A percentile compares a stretch with the other conserved stretches of the same genome.
Evolutionary conservation across 2,113 vertebrate species (phyloP).

Genomic region (Cygnus atratus): DNA sequence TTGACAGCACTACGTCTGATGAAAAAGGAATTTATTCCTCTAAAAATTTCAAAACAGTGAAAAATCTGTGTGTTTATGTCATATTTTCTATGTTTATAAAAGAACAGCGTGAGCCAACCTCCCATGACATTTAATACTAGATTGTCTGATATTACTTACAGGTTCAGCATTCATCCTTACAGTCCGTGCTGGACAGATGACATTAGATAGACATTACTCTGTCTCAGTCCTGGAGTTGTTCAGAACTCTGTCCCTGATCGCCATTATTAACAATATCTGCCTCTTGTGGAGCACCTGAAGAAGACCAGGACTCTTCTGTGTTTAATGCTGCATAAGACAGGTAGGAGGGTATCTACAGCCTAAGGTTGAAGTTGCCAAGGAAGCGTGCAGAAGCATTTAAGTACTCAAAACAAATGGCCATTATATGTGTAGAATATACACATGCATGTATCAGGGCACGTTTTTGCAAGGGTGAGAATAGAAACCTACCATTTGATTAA

Average conservation of each 20-base stretch:
- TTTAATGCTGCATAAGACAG: not conserved
- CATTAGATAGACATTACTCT: not conserved
- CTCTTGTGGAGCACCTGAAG: not conserved
- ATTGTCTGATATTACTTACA: not conserved
- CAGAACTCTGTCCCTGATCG: not conserved
- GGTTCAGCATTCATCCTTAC: not conserved
- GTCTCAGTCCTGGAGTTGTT: not conserved
- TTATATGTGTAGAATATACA: not conserved
- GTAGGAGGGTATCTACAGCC: not conserved
- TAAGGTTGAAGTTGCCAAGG: not conserved
- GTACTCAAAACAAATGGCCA: not conserved
- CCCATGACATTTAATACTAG: not conserved
- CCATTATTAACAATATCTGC: too few relatives aligned
- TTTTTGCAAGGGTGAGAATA: not conserved
- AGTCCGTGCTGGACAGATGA: fast-evolving
- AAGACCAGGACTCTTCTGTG: not conserved
- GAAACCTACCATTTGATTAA: not conserved
- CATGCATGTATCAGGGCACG: fast-evolving
- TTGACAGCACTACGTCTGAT: not conserved
- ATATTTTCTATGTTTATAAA: not conserved
- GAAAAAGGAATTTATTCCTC: not conserved
- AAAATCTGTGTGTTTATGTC: not conserved
- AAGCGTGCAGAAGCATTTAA: not conserved
- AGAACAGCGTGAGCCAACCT: not conserved
- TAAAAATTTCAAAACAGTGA: not conserved